Percentiles rank a stretch among this genome's conserved stretches.
Conservation (phyloP, 2,888 invertebrate genomes). For the Ecliptopera silaceata region DNA sequence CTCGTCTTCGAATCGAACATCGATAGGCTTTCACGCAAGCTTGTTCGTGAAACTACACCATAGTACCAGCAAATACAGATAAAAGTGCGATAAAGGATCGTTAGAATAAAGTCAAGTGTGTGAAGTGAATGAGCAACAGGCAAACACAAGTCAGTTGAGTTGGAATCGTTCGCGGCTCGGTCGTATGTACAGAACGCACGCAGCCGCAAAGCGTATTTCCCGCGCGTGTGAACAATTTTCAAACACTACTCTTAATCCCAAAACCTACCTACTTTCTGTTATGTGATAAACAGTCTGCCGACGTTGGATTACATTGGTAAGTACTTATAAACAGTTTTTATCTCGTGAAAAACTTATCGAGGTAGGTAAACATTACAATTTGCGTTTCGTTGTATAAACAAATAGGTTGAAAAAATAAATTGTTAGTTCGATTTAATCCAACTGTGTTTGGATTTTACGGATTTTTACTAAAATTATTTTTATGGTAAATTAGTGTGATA, state of each 20-base stretch:
- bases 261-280: slow-evolving; percentile 10
- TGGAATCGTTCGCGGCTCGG: slow-evolving; percentile 20
- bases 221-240: slow-evolving; percentile 25
- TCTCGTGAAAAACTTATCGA: slow-evolving; percentile 47
- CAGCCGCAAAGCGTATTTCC: slow-evolving; percentile 10
- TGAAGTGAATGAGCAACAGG: slow-evolving; percentile 31
- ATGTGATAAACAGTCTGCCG: slow-evolving; percentile 44
- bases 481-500: not conserved
- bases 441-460: too few species aligned
- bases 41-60: slow-evolving; percentile 29
- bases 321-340: slow-evolving; percentile 50
- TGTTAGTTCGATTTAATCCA: not conserved
- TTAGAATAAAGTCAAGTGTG: slow-evolving; percentile 22
- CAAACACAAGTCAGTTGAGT: slow-evolving; percentile 20
- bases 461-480: not conserved
- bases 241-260: slow-evolving; percentile 31
- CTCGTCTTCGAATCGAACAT: slow-evolving; percentile 19
- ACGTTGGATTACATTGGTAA: slow-evolving; percentile 48
- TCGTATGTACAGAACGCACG: slow-evolving; percentile 22
- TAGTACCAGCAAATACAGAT: slow-evolving; percentile 23
- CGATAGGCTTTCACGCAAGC: slow-evolving; percentile 34
- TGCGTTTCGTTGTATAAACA: slow-evolving; percentile 48
- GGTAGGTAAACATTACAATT: slow-evolving; percentile 52
- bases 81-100: slow-evolving; percentile 30
- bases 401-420: slow-evolving; percentile 36